Base-by-base conservation (phyloP, 1,140 invertebrate species). In the Subanguina moxae region DNA sequence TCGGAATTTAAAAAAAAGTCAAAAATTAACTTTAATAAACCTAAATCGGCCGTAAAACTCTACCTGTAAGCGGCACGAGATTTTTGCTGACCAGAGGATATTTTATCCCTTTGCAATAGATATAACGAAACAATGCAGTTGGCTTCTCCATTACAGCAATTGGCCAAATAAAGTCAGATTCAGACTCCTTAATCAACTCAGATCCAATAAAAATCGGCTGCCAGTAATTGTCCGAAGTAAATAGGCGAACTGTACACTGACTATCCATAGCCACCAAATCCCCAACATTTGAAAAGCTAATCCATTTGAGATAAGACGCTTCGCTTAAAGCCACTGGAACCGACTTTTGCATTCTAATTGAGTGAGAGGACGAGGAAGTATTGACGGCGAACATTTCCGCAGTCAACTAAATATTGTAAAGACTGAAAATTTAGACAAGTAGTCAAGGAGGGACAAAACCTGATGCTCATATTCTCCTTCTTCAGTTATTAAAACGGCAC, bases 391-490 rank as follows among this genome's bases (percentile, higher is more conserved):
- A 70, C 13, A 70, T 28, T 23, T 64, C 32, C 19, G 30, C 66
- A 0, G 56, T 28, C 57, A 58, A 9, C 68, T 70, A 52, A n/a
- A 30, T 32, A 25, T 42, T 30, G 19, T 15, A 9, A 68, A 25
- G 25, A 46, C 62, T 46, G n/a, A 65, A 46, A 19, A n/a, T 17
- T n/a, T 17, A 48, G 8, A 67, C 64, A 62, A 62, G n/a, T 21
- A n/a, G 5, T 7, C 62, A 64, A 64, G 27, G n/a, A 3, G 15
- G 3, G 3, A 25, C 3, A 52, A 61, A 38, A 70, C 68, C 57
- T 64, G 67, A 61, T 70, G 68, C 69, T 70, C 68, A 48, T 70
- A 70, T 13, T 70, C 68, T 15, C 69, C 68, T 9, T 70, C 57
- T 42, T 48, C 30, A 19, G 56, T 9, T 3, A 70, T 43, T 46